Evolutionary conservation across 2,888 invertebrate species (phyloP).

Genomic region (Trichogramma evanescens): DNA sequence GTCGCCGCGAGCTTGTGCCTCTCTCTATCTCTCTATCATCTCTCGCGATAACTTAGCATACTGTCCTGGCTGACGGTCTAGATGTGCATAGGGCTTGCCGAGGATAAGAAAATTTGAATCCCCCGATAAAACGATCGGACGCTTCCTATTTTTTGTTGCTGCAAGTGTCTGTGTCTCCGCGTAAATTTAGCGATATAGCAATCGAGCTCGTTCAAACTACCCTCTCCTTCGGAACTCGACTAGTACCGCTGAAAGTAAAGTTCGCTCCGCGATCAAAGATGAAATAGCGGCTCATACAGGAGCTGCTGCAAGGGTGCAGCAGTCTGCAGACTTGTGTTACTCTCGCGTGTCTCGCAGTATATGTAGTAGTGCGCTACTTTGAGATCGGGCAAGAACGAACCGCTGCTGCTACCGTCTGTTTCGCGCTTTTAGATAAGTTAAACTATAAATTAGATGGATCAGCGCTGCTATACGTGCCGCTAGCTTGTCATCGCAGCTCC

Average conservation of each 20-base stretch:
- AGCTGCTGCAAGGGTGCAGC: too few relatives aligned
- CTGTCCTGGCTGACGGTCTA: constrained; percentile 1
- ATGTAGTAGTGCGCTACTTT: too few relatives aligned
- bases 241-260: constrained; percentile 32
- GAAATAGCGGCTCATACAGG: constrained; percentile 38
- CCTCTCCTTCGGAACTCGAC: constrained; percentile 30
- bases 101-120: neutral
- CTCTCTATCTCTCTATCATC: too few relatives aligned
- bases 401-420: constrained; percentile 32
- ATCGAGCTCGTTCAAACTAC: neutral
- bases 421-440: constrained; percentile 46
- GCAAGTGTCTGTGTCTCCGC: too few relatives aligned
- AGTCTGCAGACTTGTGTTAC: too few relatives aligned
- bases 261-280: constrained; percentile 42
- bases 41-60: constrained; percentile 6
- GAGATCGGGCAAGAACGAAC: constrained; percentile 1
- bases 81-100: neutral
- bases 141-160: neutral
- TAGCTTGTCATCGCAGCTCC: constrained; percentile 34
- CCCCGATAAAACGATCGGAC: neutral
- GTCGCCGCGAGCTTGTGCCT: neutral
- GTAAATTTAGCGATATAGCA: too few relatives aligned
- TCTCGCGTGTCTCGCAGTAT: too few relatives aligned
- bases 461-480: constrained; percentile 40
- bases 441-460: constrained; percentile 48